phyloP scores from a whole-genome alignment of 2,797 vertebrate genomes.

The Molossus molossus region DNA sequence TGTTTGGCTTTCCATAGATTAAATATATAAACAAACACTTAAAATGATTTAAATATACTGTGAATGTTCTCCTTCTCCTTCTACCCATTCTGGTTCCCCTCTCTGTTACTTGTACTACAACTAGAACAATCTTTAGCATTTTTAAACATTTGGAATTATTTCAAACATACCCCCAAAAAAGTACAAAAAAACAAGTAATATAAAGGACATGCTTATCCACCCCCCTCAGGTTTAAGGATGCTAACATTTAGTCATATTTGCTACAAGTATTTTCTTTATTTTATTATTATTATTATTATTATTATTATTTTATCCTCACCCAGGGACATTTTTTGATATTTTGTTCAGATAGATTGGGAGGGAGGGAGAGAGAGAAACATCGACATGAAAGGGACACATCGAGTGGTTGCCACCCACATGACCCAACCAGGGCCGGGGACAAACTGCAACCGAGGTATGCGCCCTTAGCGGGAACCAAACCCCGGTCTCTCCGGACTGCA shows the following conservation, averaged over 20 bases:
- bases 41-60: slow-evolving; percentile 46
- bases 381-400: too few relatives aligned
- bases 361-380: too few relatives aligned
- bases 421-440: too few relatives aligned
- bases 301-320: too few relatives aligned
- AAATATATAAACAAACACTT: slow-evolving; percentile 11
- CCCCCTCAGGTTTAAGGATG: neutral
- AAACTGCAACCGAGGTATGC: too few relatives aligned
- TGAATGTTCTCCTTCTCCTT: slow-evolving; percentile 5
- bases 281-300: too few relatives aligned
- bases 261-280: slow-evolving; percentile 9
- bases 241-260: slow-evolving; percentile 31
- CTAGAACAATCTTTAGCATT: slow-evolving; percentile 18
- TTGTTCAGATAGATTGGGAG: too few relatives aligned
- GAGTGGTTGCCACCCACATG: too few relatives aligned
- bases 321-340: too few relatives aligned
- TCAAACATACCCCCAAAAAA: neutral
- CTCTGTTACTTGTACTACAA: neutral
- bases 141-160: slow-evolving; percentile 39
- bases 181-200: neutral
- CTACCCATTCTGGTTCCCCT: neutral
- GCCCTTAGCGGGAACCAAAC: too few relatives aligned
- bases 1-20: slow-evolving; percentile 47
- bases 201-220: neutral
- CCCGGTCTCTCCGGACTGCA: too few relatives aligned